Conservation (phyloP, 1,140 invertebrate genomes). For the Carposina sasakii region DNA sequence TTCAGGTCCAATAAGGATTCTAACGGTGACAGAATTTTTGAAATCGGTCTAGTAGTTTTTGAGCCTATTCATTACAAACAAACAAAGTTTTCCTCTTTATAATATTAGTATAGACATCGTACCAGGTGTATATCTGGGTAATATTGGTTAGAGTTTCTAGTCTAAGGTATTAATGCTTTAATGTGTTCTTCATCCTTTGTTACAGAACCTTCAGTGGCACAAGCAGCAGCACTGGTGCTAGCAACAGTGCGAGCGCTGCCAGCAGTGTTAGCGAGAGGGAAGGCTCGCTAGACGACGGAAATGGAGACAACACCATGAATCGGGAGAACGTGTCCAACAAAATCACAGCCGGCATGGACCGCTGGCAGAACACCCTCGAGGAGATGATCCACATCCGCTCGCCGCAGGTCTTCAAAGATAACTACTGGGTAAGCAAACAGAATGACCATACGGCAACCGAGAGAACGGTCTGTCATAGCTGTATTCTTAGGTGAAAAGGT, state of each 20-base stretch:
- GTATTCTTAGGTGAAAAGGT: too few relatives aligned
- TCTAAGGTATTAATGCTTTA: too few relatives aligned
- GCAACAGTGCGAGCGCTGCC: neutral
- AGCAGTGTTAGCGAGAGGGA: conserved; percentile 28
- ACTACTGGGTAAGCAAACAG: conserved; percentile 63
- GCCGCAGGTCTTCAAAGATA: conserved; percentile 58
- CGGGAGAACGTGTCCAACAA: conserved; percentile 56
- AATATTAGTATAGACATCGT: too few relatives aligned
- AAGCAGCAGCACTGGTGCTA: conserved; percentile 16
- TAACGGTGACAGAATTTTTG: too few relatives aligned
- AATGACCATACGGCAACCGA: too few relatives aligned
- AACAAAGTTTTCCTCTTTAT: too few relatives aligned
- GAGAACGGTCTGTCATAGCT: too few relatives aligned
- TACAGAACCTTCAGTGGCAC: conserved; percentile 45
- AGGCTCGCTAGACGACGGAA: conserved; percentile 20
- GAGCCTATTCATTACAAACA: too few relatives aligned
- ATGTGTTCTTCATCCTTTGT: conserved; percentile 18
- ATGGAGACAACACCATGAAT: conserved; percentile 45
- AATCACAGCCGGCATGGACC: conserved; percentile 61
- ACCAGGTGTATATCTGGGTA: too few relatives aligned
- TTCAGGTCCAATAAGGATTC: too few relatives aligned
- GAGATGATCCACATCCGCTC: conserved; percentile 62
- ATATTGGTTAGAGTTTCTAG: too few relatives aligned
- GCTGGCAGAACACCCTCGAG: conserved; percentile 65
- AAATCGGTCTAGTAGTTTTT: too few relatives aligned